phyloP scores from a whole-genome alignment of 2,888 invertebrate genomes.

The Aphelenchoides bicaudatus region DNA sequence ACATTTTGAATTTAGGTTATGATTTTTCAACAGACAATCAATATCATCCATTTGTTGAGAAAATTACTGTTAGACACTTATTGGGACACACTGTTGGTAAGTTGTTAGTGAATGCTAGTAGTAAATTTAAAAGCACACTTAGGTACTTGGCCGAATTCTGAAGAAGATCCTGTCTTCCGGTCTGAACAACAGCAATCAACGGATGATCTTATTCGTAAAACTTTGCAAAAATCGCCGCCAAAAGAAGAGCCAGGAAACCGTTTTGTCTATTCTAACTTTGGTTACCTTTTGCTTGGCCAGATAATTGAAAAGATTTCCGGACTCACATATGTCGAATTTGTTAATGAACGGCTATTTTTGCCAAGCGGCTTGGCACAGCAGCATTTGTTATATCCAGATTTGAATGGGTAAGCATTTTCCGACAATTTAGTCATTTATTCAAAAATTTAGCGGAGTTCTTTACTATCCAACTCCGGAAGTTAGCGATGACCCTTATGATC shows the following conservation, averaged over 20 bases:
- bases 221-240: slow-evolving; percentile 13
- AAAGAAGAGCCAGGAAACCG: slow-evolving; percentile 13
- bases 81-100: slow-evolving; percentile 20
- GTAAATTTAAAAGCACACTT: too few relatives aligned
- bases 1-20: too few relatives aligned
- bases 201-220: slow-evolving; percentile 5
- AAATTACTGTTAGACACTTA: slow-evolving; percentile 22
- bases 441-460: slow-evolving; percentile 13
- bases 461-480: slow-evolving; percentile 15
- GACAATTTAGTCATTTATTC: slow-evolving; percentile 10
- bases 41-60: slow-evolving; percentile 12
- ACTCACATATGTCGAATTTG: slow-evolving; percentile 15
- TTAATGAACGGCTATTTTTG: slow-evolving; percentile 16
- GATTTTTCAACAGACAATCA: slow-evolving; percentile 18
- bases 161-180: slow-evolving; percentile 11
- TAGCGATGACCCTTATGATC: slow-evolving; percentile 16
- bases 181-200: slow-evolving; percentile 6
- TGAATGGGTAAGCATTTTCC: too few relatives aligned
- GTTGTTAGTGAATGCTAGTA: too few relatives aligned
- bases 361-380: slow-evolving; percentile 20
- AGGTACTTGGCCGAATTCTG: slow-evolving; percentile 18
- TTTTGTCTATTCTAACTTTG: slow-evolving; percentile 23
- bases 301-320: slow-evolving; percentile 18
- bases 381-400: background rate
- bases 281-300: slow-evolving; percentile 21